Percentiles rank a stretch among this genome's conserved stretches.
Evolutionary conservation across 2,797 vertebrate genomes (phyloP).

Genomic region (Melanotaenia boesemani): DNA sequence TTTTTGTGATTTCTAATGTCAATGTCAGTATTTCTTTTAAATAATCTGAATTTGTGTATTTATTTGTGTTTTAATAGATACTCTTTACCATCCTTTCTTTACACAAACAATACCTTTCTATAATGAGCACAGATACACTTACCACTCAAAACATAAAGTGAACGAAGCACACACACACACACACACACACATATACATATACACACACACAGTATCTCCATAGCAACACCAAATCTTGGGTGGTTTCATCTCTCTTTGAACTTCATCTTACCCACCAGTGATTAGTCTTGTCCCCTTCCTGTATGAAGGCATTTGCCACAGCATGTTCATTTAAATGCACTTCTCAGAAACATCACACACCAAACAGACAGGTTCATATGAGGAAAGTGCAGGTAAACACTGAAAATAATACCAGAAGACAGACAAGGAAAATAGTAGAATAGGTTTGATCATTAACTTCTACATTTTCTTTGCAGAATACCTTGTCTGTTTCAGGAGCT

Average conservation of each 20-base stretch:
- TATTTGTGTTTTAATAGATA: background rate
- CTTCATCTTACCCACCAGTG: constrained; percentile 45
- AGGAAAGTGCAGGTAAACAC: background rate
- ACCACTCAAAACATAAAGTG: background rate
- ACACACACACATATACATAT: background rate
- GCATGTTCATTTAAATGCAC: background rate
- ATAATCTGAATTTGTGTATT: background rate
- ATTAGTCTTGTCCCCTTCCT: constrained; percentile 34
- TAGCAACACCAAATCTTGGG: constrained; percentile 69
- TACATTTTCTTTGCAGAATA: background rate
- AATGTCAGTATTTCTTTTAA: background rate
- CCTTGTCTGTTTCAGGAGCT: background rate
- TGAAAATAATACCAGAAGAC: constrained; percentile 6
- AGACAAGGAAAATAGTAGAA: background rate
- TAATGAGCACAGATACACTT: background rate
- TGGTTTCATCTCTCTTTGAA: constrained; percentile 62
- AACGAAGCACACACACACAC: background rate
- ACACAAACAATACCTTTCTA: background rate
- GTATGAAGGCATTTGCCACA: constrained; percentile 5
- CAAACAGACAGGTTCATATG: constrained; percentile 8
- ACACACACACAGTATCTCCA: constrained; percentile 50
- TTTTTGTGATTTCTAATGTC: background rate
- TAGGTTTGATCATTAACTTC: background rate
- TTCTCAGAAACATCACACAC: constrained; percentile 1
- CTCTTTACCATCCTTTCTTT: background rate